Conservation (phyloP, 2,113 vertebrate genomes). For the Lates calcarifer region DNA sequence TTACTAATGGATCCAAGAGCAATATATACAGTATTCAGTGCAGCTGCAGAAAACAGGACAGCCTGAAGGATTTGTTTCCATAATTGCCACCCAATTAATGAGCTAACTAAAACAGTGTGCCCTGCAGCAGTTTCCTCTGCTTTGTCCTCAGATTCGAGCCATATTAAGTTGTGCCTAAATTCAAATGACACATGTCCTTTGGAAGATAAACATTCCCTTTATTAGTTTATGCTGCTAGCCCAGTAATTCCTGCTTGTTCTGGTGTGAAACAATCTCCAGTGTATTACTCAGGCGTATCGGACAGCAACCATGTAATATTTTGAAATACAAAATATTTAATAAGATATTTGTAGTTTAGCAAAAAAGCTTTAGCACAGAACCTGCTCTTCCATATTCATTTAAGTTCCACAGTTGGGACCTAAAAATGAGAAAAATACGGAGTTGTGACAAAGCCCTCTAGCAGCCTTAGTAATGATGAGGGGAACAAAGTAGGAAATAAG, state of each 20-base stretch:
- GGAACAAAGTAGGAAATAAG: neutral
- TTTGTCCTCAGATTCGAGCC: constrained; percentile 68
- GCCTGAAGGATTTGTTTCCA: constrained; percentile 68
- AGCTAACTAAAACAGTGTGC: constrained; percentile 62
- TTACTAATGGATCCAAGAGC: constrained; percentile 47
- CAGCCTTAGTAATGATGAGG: neutral
- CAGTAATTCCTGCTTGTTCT: constrained; percentile 46
- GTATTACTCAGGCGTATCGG: constrained; percentile 24
- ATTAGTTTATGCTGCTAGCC: constrained; percentile 48
- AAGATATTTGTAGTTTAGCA: neutral
- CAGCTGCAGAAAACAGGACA: constrained; percentile 44
- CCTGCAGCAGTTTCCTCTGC: constrained; percentile 56
- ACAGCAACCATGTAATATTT: constrained; percentile 18
- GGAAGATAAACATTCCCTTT: constrained; percentile 66
- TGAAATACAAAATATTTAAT: constrained; percentile 39
- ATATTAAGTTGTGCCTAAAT: constrained; percentile 51
- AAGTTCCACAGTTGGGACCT: neutral
- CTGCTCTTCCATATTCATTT: constrained; percentile 1
- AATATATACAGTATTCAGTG: constrained; percentile 41
- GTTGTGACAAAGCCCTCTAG: neutral
- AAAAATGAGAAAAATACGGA: neutral
- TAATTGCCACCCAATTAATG: constrained; percentile 78
- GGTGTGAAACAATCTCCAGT: constrained; percentile 44
- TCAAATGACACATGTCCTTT: constrained; percentile 70
- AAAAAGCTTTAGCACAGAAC: neutral